Conservation (phyloP, 2,113 vertebrate species). For the Ailurus styani region DNA sequence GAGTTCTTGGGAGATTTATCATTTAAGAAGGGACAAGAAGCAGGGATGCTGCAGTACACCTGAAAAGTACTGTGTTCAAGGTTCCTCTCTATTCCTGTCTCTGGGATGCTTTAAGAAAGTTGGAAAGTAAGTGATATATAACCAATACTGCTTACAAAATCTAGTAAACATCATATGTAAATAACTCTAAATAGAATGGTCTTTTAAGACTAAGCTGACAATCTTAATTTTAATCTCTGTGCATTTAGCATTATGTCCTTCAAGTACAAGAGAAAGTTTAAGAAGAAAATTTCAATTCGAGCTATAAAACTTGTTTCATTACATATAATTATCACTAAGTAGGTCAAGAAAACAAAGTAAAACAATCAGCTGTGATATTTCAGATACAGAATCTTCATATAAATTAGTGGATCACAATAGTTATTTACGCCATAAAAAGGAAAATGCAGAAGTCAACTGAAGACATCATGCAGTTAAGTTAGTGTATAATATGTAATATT, state of each 20-base stretch:
- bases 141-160: neutral
- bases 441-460: neutral
- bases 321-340: neutral
- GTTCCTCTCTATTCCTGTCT: neutral
- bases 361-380: neutral
- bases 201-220: neutral
- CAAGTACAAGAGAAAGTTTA: neutral
- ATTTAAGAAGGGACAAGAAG: neutral
- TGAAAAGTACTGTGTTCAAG: neutral
- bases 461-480: neutral
- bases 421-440: neutral
- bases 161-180: neutral
- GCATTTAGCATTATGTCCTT: neutral
- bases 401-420: neutral
- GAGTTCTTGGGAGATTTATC: neutral
- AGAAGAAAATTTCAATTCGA: neutral
- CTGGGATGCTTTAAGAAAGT: neutral
- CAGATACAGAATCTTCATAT: neutral
- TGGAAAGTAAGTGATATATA: neutral
- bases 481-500: neutral
- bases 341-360: neutral
- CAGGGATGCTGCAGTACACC: neutral
- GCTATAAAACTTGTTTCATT: neutral
- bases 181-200: neutral
- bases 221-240: neutral